Base-by-base conservation (phyloP, 2,113 vertebrate species). In the Petrocephalus microphthalmus region DNA sequence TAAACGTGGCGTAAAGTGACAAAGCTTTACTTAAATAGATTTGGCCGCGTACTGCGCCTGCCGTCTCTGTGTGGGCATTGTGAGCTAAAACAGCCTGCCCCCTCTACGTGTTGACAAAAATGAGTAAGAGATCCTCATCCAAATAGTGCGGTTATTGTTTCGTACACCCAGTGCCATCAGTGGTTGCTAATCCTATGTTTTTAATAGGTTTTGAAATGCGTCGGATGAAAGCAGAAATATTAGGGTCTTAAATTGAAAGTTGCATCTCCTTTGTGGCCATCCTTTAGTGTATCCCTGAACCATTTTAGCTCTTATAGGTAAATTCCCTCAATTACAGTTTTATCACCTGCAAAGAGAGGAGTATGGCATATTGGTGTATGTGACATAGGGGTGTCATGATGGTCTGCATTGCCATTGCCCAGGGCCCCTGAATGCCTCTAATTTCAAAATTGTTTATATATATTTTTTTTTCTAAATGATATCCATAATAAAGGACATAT, bases 11-110 rank as follows among this genome's bases (percentile, higher is more conserved):
- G 71, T 42, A 78, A 67, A 74, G 67, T 74, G 67, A 74, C 67
- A 74, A 74, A 78, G 71, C 33, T 78, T 42, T 78, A 78, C 33
- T 78, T 78, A 78, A 78, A 78, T 78, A 42, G 33, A 78, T 78
- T 19, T 78, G 71, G 71, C 71, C 2, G 71, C 71, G 5, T 42
- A 78, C 33, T 25, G 71, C 33, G 71, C 71, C 71, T 78, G 71
- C 71, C 33, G 33, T 78, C 71, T 78, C 17, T 42, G 29, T 78
- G 71, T 78, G 71, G 71, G 71, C 71, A 78, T 42, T 42, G 71
- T 78, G 15, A 78, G 33, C 11, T 71, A 71, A 71, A 71, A n/a
- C 67, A 74, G 67, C 29, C 71, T 78, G 8, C 71, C 71, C 29
- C 29, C 33, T 37, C 71, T 42, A 42, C 29, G 42, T 7, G 33